These are phyloP conservation scores for Caenorhabditis sp. DNA, from an alignment of 2,888 invertebrate species.

Conservation along the genomic window DNA sequence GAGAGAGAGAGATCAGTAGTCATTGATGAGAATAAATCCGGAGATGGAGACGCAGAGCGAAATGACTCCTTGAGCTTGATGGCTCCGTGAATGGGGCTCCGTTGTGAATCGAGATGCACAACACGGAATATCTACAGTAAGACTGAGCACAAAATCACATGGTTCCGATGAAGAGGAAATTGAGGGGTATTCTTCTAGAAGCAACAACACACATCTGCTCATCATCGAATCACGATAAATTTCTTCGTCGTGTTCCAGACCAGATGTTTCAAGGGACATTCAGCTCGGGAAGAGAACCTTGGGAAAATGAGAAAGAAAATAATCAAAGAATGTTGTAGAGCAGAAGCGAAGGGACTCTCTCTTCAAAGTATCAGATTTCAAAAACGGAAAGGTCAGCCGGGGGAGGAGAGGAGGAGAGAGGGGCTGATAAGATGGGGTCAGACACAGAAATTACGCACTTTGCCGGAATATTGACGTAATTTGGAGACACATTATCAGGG, in stretches of 20 bases:
- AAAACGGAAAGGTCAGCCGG: conserved; percentile 18
- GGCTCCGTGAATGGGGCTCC: not conserved
- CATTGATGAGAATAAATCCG: conserved; percentile 18
- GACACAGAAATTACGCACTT: conserved; percentile 10
- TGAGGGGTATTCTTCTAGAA: conserved; percentile 32
- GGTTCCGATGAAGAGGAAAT: conserved; percentile 23
- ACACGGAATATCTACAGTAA: conserved; percentile 30
- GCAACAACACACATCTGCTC: conserved; percentile 51
- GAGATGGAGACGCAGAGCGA: not conserved
- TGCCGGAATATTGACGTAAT: conserved; percentile 20
- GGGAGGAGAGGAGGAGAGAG: not conserved
- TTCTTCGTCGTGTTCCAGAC: conserved; percentile 25
- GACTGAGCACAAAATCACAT: conserved; percentile 32
- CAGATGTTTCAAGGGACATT: conserved; percentile 40
- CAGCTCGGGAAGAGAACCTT: not conserved
- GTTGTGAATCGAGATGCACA: not conserved
- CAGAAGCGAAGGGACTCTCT: conserved; percentile 2
- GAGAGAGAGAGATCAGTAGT: conserved; percentile 5
- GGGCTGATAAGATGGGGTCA: not conserved
- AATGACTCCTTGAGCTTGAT: not conserved
- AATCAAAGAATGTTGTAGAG: not conserved
- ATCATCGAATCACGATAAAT: conserved; percentile 53
- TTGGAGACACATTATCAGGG: not conserved
- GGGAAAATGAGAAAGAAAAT: conserved; percentile 27
- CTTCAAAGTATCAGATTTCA: conserved; percentile 29